Evolutionary conservation across 2,888 invertebrate genomes (phyloP), one percentile per base, ranked within the genome.

Genomic region (Ophonus ardosiacus): DNA sequence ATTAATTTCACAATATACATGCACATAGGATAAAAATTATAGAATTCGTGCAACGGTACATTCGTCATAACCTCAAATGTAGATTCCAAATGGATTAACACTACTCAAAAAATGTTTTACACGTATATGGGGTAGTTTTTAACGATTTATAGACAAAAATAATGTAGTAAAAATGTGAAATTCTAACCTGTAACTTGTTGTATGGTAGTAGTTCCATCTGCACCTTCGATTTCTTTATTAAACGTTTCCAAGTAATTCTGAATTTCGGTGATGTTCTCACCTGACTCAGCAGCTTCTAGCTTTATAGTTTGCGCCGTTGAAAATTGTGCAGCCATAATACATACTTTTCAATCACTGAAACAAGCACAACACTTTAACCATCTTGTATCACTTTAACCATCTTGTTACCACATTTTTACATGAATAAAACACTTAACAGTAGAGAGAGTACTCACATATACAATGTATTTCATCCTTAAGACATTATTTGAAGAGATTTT

Each of bases 231-330:
- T 90, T 97, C 96, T 89, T 96, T 96, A 88, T 97, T 96, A 89
- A 97, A 96, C 17, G 95, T 95, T 86, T 95, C 96, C 87, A 97
- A 92, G 89, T 97, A 97, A 68, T 95, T 95, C 89, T 97, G 96
- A 87, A 97, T 94, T 88, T 96, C 95, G 7, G 94, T 94, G 40
- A 95, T 94, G 87, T 90, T 91, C 86, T 92, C 92, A n/a, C 89
- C 85, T 43, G 91, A 89, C 82, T 92, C 92, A 63, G 90, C 90
- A 1, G 89, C 90, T 87, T 92, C 92, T 84, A 93, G 89, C 86
- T 91, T 92, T 63, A 92, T 90, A 51, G 90, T 88, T 78, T 92
- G 90, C 86, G 87, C 88, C 78, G 90, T 88, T 38, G 89, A 86
- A 86, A 91, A 89, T 86, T 90, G 89, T 87, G 91, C 89, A 86